These are phyloP conservation scores for Mungos mungo DNA, from an alignment of 2,113 vertebrate genomes.

Conservation along the genomic window DNA sequence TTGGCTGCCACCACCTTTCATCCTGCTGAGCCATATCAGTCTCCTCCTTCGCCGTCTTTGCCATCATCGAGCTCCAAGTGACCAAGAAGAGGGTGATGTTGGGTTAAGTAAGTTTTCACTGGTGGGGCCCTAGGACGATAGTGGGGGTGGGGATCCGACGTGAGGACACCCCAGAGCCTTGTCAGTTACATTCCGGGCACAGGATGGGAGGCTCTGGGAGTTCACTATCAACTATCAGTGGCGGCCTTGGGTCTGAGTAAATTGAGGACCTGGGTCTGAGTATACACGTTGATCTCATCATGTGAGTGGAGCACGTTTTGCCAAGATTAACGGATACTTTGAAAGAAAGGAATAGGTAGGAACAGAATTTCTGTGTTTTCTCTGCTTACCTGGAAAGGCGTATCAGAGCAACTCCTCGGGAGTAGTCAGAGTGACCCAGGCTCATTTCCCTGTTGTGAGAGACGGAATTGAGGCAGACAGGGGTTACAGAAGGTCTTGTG, in stretches of 20 bases:
- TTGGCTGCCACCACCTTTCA: slow-evolving; percentile 95
- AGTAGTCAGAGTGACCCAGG: background rate
- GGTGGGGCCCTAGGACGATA: background rate
- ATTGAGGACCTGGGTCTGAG: background rate
- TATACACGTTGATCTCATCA: background rate
- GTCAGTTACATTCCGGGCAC: background rate
- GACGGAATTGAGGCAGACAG: background rate
- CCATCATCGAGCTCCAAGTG: slow-evolving; percentile 78
- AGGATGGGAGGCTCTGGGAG: background rate
- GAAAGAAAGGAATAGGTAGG: background rate
- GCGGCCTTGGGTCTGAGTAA: background rate
- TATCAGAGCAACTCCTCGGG: background rate
- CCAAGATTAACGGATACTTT: background rate
- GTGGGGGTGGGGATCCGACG: background rate
- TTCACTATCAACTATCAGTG: background rate
- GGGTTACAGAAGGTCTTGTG: background rate
- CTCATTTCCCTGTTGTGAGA: background rate
- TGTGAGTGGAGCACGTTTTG: background rate
- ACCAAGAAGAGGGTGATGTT: slow-evolving; percentile 87
- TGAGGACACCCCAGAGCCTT: background rate
- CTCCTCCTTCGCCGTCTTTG: slow-evolving; percentile 86
- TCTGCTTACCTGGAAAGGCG: background rate
- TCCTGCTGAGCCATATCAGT: slow-evolving; percentile 90
- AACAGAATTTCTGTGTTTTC: background rate
- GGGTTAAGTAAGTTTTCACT: slow-evolving; percentile 92